Evolutionary conservation across 2,888 invertebrate genomes (phyloP).

Genomic region (Monochamus alternatus): DNA sequence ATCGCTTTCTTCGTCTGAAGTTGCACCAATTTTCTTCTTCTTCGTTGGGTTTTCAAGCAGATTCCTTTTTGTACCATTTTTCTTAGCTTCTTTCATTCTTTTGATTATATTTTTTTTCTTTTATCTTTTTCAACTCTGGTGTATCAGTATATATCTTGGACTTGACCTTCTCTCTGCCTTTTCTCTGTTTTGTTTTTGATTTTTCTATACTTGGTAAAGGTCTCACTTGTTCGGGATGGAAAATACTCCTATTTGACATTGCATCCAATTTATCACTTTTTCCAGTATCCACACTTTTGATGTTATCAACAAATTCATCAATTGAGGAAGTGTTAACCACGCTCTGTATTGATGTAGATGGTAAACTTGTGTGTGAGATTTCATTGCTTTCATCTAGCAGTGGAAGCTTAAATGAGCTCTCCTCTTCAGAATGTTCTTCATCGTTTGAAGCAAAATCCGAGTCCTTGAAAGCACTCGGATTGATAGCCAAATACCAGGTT

Average conservation of each 20-base stretch:
- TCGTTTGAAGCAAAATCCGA: neutral
- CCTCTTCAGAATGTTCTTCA: neutral
- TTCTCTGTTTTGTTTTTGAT: no score
- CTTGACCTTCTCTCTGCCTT: neutral
- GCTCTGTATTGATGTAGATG: neutral
- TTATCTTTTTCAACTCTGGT: neutral
- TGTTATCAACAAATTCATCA: neutral
- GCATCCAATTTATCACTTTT: neutral
- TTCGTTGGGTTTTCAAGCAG: neutral
- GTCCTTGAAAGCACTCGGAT: neutral
- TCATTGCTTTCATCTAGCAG: neutral
- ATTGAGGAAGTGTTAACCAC: neutral
- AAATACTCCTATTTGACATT: neutral
- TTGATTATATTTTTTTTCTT: neutral
- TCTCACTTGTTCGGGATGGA: neutral
- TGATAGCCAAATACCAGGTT: neutral
- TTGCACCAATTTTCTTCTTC: neutral
- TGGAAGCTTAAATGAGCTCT: neutral
- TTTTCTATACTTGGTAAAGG: neutral
- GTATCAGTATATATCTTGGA: neutral
- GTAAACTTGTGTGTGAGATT: neutral
- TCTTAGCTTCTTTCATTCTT: neutral
- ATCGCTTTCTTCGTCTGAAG: slow-evolving; percentile 7
- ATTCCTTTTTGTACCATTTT: neutral
- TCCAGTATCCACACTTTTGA: neutral